A percentile compares a stretch with the other conserved stretches of the same genome.
These are phyloP conservation scores for Penaeus vannamei DNA, from an alignment of 1,140 invertebrate species.

Conservation along the genomic window DNA sequence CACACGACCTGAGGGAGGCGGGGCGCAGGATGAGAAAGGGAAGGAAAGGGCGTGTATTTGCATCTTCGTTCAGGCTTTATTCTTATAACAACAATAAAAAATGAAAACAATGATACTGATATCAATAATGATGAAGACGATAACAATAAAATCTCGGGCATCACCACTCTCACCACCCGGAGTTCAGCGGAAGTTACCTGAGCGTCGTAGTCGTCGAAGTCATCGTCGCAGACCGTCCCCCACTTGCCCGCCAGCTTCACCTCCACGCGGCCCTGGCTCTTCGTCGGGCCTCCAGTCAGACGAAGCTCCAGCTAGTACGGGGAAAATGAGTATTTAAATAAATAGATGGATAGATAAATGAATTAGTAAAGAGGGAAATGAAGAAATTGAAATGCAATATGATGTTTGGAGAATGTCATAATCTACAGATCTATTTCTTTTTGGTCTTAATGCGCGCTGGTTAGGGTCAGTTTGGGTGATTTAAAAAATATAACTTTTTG, in stretches of 20 bases:
- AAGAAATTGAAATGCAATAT: background rate
- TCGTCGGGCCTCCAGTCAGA: slow-evolving; percentile 75
- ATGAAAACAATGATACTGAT: no score
- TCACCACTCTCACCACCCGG: background rate
- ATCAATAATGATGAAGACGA: no score
- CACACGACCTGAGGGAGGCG: slow-evolving; percentile 73
- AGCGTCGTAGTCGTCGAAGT: slow-evolving; percentile 79
- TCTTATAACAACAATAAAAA: background rate
- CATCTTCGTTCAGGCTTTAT: background rate
- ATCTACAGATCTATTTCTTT: no score
- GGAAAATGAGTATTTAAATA: background rate
- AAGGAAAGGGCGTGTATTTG: background rate
- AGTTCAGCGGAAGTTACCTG: slow-evolving; percentile 43
- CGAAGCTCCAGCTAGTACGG: slow-evolving; percentile 76
- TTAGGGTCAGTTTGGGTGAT: no score
- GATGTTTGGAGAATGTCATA: no score
- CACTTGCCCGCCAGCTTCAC: slow-evolving; percentile 80
- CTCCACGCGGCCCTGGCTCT: slow-evolving; percentile 79
- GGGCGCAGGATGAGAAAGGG: background rate
- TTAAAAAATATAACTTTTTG: no score
- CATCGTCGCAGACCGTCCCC: slow-evolving; percentile 86
- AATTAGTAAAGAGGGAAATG: background rate
- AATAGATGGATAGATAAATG: slow-evolving; percentile 1
- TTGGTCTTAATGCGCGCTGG: no score
- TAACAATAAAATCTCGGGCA: no score